Conservation (phyloP, 1,140 invertebrate species). For the Drosophila grimshawi region DNA sequence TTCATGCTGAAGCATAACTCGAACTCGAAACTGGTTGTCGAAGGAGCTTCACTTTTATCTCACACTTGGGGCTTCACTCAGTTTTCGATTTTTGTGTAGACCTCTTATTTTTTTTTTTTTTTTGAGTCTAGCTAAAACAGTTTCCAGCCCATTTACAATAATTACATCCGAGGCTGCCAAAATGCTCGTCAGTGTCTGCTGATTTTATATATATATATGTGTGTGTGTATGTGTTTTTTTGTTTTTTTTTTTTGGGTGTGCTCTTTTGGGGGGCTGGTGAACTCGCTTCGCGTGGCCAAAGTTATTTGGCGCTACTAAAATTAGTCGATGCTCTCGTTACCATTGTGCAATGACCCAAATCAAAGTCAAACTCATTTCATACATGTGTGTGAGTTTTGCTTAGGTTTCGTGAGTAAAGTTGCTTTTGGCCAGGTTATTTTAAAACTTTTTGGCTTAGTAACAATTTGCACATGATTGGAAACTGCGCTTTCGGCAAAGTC, state of each 20-base stretch:
- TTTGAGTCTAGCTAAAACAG: constrained; percentile 22
- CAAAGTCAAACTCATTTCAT: constrained; percentile 65
- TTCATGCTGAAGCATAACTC: constrained; percentile 26
- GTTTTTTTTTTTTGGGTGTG: constrained; percentile 10
- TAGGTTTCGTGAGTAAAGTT: constrained; percentile 3
- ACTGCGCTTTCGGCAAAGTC: constrained; percentile 14
- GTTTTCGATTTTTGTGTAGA: constrained; percentile 31
- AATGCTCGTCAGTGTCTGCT: constrained; percentile 19
- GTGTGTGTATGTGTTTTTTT: background rate
- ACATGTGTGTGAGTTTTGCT: constrained; percentile 19
- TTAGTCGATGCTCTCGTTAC: constrained; percentile 71
- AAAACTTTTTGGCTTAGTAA: constrained; percentile 44
- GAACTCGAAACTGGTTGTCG: constrained; percentile 43
- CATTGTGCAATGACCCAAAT: constrained; percentile 83
- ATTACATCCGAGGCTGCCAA: constrained; percentile 41
- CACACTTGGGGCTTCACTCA: constrained; percentile 23
- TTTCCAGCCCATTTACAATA: constrained; percentile 51
- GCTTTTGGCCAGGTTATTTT: constrained; percentile 32
- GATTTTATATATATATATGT: too few species aligned
- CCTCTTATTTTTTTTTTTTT: background rate
- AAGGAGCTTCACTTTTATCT: constrained; percentile 51
- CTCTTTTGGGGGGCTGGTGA: constrained; percentile 33
- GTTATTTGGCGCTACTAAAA: constrained; percentile 63
- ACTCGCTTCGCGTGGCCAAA: constrained; percentile 26
- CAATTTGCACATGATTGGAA: constrained; percentile 72